These are phyloP conservation scores for Hypolimnas misippus DNA, from an alignment of 2,888 invertebrate species.

Conservation along the genomic window DNA sequence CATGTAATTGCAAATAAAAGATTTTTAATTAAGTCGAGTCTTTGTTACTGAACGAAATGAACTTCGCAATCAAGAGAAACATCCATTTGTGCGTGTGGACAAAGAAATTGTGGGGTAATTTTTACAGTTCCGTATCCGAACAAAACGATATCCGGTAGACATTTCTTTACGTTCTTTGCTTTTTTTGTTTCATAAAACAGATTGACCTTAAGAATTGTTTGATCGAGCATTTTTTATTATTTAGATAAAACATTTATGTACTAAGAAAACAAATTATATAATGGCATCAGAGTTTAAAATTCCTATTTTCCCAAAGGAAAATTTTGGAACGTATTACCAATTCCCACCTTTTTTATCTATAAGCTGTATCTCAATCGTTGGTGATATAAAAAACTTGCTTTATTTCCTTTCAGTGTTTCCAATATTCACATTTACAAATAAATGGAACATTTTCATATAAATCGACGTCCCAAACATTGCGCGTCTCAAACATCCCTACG, in stretches of 20 bases:
- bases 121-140: slow-evolving; percentile 7
- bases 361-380: no score
- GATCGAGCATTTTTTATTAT: background rate
- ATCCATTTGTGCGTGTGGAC: slow-evolving; percentile 28
- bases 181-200: background rate
- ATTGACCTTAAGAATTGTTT: slow-evolving; percentile 1
- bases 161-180: background rate
- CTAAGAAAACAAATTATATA: background rate
- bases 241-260: no score
- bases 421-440: background rate
- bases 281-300: background rate
- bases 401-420: background rate
- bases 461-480: background rate
- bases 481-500: background rate
- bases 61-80: slow-evolving; percentile 27
- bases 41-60: slow-evolving; percentile 29
- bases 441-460: background rate
- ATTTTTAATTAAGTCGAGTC: slow-evolving; percentile 26
- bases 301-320: no score
- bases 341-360: background rate
- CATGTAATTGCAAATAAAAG: slow-evolving; percentile 30
- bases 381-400: no score
- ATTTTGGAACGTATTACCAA: no score
- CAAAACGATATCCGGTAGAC: background rate
- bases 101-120: slow-evolving; percentile 20